Evolutionary conservation across 2,797 vertebrate species (phyloP).

Genomic region (Cyprinella venusta): DNA sequence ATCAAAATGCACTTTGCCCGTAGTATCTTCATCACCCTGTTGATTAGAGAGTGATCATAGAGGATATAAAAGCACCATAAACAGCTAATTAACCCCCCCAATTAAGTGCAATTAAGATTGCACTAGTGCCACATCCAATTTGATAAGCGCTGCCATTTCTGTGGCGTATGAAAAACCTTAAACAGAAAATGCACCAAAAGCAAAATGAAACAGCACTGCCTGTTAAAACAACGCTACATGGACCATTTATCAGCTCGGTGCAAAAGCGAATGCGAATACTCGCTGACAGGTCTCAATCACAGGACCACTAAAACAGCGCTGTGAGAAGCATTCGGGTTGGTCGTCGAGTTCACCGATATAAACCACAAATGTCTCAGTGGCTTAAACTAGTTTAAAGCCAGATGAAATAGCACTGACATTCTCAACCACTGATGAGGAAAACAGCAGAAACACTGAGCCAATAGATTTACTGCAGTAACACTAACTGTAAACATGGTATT

Average conservation of each 20-base stretch:
- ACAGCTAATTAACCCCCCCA: neutral
- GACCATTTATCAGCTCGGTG: neutral
- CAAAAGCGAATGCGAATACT: neutral
- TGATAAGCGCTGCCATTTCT: neutral
- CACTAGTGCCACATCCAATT: neutral
- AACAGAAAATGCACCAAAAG: neutral
- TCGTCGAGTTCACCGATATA: neutral
- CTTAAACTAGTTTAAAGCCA: neutral
- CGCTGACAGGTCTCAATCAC: neutral
- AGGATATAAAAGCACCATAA: neutral
- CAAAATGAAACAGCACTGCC: neutral
- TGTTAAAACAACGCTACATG: neutral
- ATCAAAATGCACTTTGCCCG: conserved; percentile 76
- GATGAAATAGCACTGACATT: neutral
- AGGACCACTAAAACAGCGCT: neutral
- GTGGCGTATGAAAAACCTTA: neutral
- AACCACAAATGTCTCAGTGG: neutral
- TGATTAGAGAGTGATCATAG: neutral
- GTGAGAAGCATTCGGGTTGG: neutral
- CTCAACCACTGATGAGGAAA: neutral
- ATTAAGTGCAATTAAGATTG: no score
- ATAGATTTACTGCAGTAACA: neutral
- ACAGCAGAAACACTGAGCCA: neutral
- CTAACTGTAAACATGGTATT: neutral
- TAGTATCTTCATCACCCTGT: conserved; percentile 66